Evolutionary conservation across 1,140 invertebrate species (phyloP).

Genomic region (Oryctes rhinoceros): DNA sequence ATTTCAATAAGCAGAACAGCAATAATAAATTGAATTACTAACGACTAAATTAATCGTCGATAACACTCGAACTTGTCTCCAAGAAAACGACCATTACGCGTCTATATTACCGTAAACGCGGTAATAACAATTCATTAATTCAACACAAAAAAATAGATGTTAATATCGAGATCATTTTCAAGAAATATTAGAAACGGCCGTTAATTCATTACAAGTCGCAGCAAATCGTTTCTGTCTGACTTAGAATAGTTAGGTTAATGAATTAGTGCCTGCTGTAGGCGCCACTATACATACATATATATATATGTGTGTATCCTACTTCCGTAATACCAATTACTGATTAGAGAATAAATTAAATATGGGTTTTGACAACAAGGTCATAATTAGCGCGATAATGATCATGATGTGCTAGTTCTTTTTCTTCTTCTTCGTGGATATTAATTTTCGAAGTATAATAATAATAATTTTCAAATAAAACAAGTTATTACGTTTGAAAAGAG

Average conservation of each 20-base stretch:
- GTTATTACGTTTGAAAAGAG: too few species aligned
- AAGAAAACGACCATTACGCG: not conserved
- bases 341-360: not conserved
- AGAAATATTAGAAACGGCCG: not conserved
- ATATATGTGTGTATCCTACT: not conserved
- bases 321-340: not conserved
- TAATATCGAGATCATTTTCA: too few species aligned
- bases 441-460: too few species aligned
- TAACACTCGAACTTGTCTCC: not conserved
- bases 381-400: constrained; percentile 1
- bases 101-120: not conserved
- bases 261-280: not conserved
- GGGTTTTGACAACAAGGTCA: too few species aligned
- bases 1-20: not conserved
- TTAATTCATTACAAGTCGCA: not conserved
- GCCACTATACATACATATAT: not conserved
- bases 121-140: not conserved
- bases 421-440: not conserved
- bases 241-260: not conserved
- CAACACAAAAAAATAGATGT: not conserved
- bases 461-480: too few species aligned
- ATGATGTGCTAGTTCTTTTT: not conserved
- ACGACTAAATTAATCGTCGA: not conserved
- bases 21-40: not conserved
- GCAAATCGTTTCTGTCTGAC: not conserved